These are phyloP conservation scores for Pholis gunnellus DNA, from an alignment of 2,113 vertebrate genomes.

Conservation along the genomic window DNA sequence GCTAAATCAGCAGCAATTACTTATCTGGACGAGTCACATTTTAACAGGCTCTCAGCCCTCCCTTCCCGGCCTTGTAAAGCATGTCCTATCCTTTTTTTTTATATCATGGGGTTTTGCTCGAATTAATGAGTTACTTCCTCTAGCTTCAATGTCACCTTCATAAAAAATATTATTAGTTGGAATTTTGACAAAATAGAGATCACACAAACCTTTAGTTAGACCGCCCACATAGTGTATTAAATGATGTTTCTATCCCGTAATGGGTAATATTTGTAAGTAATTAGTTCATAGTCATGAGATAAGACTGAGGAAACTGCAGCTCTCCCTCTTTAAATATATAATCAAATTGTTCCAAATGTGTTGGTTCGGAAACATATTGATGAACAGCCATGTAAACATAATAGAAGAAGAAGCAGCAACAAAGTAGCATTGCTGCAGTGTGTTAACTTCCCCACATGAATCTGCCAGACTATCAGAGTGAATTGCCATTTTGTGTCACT, in stretches of 20 bases:
- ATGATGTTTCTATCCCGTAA: slow-evolving; percentile 16
- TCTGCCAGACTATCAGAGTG: not conserved
- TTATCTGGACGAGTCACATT: slow-evolving; percentile 69
- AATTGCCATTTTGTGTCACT: not conserved
- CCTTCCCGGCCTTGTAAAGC: slow-evolving; percentile 69
- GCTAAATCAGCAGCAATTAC: slow-evolving; percentile 68
- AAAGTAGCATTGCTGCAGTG: not conserved
- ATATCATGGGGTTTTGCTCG: slow-evolving; percentile 43
- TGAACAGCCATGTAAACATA: not conserved
- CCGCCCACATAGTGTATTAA: slow-evolving; percentile 39
- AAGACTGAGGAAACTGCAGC: not conserved
- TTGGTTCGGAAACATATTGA: not conserved
- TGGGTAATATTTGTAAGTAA: slow-evolving; percentile 17
- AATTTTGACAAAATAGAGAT: slow-evolving; percentile 7
- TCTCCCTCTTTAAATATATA: not conserved
- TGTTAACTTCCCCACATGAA: not conserved
- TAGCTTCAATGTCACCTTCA: slow-evolving; percentile 63
- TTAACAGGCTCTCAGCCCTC: slow-evolving; percentile 65
- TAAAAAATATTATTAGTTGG: slow-evolving; percentile 47
- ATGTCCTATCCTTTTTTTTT: slow-evolving; percentile 50
- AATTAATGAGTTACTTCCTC: slow-evolving; percentile 65
- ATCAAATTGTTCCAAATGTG: not conserved
- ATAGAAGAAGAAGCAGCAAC: not conserved
- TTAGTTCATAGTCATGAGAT: slow-evolving; percentile 4
- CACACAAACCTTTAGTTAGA: slow-evolving; percentile 34